phyloP scores from a whole-genome alignment of 2,888 invertebrate genomes.

The Trissoscelio sp. region DNA sequence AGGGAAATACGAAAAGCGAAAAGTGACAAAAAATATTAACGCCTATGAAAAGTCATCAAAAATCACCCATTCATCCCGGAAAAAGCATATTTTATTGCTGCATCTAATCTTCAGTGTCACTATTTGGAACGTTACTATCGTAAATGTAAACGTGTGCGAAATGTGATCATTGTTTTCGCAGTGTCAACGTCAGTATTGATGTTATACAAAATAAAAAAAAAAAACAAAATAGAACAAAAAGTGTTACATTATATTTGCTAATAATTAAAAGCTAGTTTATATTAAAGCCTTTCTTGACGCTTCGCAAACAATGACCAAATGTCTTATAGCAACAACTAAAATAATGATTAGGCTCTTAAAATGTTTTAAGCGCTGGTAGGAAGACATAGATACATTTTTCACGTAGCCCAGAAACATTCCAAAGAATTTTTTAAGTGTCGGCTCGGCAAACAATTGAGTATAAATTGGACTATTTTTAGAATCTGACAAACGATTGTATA shows the following conservation, averaged over 20 bases:
- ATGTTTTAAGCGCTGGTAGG: slow-evolving; percentile 60
- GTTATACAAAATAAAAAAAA: neutral
- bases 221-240: no score
- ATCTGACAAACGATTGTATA: slow-evolving; percentile 38
- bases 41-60: slow-evolving; percentile 27
- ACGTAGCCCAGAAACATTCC: slow-evolving; percentile 53
- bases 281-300: slow-evolving; percentile 33
- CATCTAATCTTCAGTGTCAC: slow-evolving; percentile 54
- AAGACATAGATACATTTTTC: slow-evolving; percentile 65
- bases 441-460: slow-evolving; percentile 60
- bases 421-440: slow-evolving; percentile 33
- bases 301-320: slow-evolving; percentile 58
- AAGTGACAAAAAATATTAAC: slow-evolving; percentile 43
- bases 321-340: slow-evolving; percentile 50
- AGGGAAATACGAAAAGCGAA: slow-evolving; percentile 5
- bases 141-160: slow-evolving; percentile 68
- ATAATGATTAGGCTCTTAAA: slow-evolving; percentile 50
- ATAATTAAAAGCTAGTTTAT: neutral
- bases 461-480: slow-evolving; percentile 40
- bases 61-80: slow-evolving; percentile 35
- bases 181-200: slow-evolving; percentile 28
- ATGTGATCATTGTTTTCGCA: slow-evolving; percentile 53
- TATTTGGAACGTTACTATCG: slow-evolving; percentile 46
- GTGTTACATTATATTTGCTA: no score
- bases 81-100: slow-evolving; percentile 62